Conservation (phyloP, 2,113 vertebrate species). For the Pithys albifrons region DNA sequence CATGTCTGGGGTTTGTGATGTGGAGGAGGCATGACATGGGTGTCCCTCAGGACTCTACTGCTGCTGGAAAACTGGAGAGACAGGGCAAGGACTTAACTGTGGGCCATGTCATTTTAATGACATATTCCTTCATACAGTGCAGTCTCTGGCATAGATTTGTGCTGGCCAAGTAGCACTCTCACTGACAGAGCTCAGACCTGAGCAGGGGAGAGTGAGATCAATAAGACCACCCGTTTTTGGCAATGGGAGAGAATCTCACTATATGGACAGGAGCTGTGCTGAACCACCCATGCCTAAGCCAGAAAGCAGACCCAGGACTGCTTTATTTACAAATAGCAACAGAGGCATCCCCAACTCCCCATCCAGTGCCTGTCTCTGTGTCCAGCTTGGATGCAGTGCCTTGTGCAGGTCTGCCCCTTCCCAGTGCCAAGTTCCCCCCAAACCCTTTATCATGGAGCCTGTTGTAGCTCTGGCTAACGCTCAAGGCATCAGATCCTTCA, state of each 20-base stretch:
- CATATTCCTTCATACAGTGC: neutral
- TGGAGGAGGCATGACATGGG: neutral
- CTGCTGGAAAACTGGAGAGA: neutral
- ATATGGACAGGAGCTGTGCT: neutral
- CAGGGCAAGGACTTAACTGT: neutral
- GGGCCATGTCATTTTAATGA: neutral
- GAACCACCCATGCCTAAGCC: rapidly evolving
- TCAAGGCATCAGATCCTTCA: neutral
- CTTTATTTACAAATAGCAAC: neutral
- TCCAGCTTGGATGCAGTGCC: neutral
- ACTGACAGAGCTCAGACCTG: neutral
- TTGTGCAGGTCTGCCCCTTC: neutral
- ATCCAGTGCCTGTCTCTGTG: neutral
- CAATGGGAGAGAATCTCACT: neutral
- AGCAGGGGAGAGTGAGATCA: neutral
- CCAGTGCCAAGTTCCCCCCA: neutral
- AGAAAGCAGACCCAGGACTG: neutral
- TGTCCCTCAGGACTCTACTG: neutral
- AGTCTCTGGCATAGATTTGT: rapidly evolving
- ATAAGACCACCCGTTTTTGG: neutral
- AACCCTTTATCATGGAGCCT: no score
- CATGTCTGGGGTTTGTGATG: neutral
- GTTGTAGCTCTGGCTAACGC: neutral
- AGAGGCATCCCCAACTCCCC: neutral
- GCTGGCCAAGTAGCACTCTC: neutral